Base-by-base conservation (phyloP, 2,797 vertebrate species). In the Megaceryle alcyon region DNA sequence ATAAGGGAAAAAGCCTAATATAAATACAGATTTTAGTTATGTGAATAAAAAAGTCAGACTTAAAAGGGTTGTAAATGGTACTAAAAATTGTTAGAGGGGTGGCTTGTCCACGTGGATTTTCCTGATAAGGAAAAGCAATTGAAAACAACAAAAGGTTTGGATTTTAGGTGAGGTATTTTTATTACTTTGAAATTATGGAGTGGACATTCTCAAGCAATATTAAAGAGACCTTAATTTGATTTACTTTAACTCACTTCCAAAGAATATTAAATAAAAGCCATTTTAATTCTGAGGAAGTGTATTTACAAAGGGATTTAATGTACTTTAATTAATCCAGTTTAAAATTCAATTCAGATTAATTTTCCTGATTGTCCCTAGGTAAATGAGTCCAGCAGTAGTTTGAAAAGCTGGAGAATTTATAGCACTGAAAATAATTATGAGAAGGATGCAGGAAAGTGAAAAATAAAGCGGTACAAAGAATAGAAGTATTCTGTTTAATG, bases 251-350 rank as follows among this genome's bases (percentile, higher is more conserved):
- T 92, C 48, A 56, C 39, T 93, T 94, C 25, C 48, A 77, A 91
- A 60, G 51, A 60, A 80, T 77, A 94, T 85, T 93, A 70, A 89
- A 84, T 89, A 73, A 94, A 91, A 96, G 7, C 25, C 22, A 81
- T 70, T 91, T 85, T 71, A 68, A 63, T 91, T 89, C 44, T 33
- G 33, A 87, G n/a, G 35, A 77, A 89, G 35, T 7, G 12, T 66
- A 77, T 87, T 85, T 94, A 80, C 53, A 60, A 15, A 53, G 10
- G 10, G 12, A 69, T 82, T 93, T 91, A 66, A 73, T 56, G 59
- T 18, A 54, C 12, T 82, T 93, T 80, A 87, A 85, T 90, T 92
- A 92, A 91, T 64, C 22, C 28, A 77, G 41, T 92, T 87, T 73
- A 85, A 89, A 89, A 82, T 92, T 85, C 25, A 56, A 60, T 89